These are phyloP conservation scores for Heliconius aoede DNA, from an alignment of 2,888 invertebrate genomes.

Conservation along the genomic window DNA sequence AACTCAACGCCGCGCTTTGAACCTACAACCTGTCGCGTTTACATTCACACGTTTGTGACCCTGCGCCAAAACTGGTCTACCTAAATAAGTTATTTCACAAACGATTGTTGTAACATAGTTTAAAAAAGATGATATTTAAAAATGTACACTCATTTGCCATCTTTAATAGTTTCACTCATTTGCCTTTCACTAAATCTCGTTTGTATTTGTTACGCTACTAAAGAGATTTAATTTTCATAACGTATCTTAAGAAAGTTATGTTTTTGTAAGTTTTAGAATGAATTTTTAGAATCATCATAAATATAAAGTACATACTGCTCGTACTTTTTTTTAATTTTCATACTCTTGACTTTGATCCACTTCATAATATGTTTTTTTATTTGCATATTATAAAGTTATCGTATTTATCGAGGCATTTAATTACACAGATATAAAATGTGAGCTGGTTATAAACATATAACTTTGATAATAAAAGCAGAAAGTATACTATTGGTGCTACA, in stretches of 20 bases:
- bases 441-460: not conserved
- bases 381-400: constrained; percentile 2
- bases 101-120: not conserved
- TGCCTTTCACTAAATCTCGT: constrained; percentile 35
- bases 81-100: not conserved
- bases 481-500: not conserved
- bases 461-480: not conserved
- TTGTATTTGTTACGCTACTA: constrained; percentile 34
- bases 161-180: constrained; percentile 27
- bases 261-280: not conserved
- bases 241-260: constrained; percentile 34
- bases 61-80: no score
- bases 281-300: constrained; percentile 8
- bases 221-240: constrained; percentile 23
- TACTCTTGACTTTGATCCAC: not conserved
- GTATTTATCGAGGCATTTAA: not conserved
- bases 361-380: not conserved
- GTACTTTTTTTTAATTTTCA: not conserved
- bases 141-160: constrained; percentile 3
- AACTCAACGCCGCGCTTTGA: no score
- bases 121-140: not conserved
- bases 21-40: no score
- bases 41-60: no score
- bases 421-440: not conserved
- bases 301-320: not conserved